Percentiles rank a stretch among this genome's conserved stretches.
Evolutionary conservation across 53 echinoderm and acorn worm genomes (phyloP).

Genomic region (Echinometra lucunter): DNA sequence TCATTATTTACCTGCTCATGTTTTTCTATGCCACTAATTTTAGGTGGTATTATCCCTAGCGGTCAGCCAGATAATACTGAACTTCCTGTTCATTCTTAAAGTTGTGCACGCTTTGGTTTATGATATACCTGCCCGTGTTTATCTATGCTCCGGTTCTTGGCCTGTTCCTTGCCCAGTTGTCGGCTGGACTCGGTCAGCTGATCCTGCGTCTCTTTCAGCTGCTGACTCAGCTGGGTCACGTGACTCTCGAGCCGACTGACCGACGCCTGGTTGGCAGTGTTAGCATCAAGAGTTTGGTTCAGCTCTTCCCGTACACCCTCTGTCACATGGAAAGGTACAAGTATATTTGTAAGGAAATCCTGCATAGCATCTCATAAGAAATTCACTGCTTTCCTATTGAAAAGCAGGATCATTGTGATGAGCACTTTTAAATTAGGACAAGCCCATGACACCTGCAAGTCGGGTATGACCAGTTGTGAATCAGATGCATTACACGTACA

Average conservation of each 20-base stretch:
- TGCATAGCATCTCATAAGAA: neutral
- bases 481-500: no score
- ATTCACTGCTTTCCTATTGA: no score
- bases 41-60: no score
- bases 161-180: conserved; percentile 95
- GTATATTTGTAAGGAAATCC: neutral
- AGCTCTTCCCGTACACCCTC: conserved; percentile 79
- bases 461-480: no score
- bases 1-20: neutral
- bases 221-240: conserved; percentile 83
- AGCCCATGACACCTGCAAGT: no score
- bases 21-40: no score
- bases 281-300: conserved; percentile 80
- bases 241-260: conserved; percentile 88
- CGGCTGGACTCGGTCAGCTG: conserved; percentile 81
- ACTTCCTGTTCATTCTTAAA: no score
- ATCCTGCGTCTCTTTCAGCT: conserved; percentile 78
- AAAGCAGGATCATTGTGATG: no score
- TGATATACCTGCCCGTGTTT: conserved; percentile 86
- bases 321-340: conserved; percentile 17
- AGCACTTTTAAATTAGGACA: no score
- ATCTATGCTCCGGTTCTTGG: conserved; percentile 90
- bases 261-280: conserved; percentile 71
- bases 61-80: no score
- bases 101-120: no score